A percentile compares a stretch with the other conserved stretches of the same genome.
phyloP scores from a whole-genome alignment of 2,888 invertebrate species.

The Campoplex nolae region DNA sequence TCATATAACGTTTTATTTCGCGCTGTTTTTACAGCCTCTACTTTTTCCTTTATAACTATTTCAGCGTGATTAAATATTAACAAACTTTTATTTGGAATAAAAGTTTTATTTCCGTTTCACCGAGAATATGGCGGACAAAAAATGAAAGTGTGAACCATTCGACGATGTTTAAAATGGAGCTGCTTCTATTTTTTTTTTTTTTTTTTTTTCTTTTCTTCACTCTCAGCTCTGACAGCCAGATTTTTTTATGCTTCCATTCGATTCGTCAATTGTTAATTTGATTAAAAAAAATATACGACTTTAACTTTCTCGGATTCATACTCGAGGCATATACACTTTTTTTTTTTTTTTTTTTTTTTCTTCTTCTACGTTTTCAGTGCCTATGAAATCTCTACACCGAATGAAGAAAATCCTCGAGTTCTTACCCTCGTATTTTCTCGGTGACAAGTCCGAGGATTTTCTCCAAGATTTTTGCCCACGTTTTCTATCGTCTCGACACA shows the following conservation, averaged over 20 bases:
- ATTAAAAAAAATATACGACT: not conserved
- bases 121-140: not conserved
- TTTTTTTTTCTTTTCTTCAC: not conserved
- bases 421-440: constrained; percentile 22
- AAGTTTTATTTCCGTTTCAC: not conserved
- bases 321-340: no score
- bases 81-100: not conserved
- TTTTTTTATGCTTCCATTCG: not conserved
- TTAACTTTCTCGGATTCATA: not conserved
- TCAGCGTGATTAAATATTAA: not conserved
- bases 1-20: not conserved
- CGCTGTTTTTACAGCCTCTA: not conserved
- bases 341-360: not conserved
- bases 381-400: constrained; percentile 9
- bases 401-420: constrained; percentile 44
- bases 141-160: not conserved
- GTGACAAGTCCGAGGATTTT: constrained; percentile 45
- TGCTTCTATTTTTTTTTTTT: not conserved
- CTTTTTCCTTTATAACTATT: not conserved
- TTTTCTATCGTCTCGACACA: not conserved
- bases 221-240: no score
- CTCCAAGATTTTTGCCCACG: constrained; percentile 27
- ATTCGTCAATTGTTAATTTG: not conserved
- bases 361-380: not conserved
- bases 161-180: not conserved